Evolutionary conservation across 2,113 vertebrate species (phyloP), one percentile per base, ranked within the genome.

Genomic region (Ceyx melanurus): DNA sequence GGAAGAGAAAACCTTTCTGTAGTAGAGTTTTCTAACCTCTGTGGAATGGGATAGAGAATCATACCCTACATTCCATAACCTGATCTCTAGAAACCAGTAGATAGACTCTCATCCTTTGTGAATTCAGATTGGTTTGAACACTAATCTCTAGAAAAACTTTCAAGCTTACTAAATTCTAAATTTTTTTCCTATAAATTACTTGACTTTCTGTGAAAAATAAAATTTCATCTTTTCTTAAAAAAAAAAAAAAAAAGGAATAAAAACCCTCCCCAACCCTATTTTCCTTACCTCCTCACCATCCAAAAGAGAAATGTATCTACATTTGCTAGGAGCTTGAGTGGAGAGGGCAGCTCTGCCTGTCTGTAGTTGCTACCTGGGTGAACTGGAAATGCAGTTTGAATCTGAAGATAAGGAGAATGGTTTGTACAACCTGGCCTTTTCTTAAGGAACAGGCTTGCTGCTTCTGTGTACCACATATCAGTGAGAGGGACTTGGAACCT

Each of bases 381-480:
- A 90, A 88, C 72, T 35, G 58, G 43, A 74, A 82, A 85, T 40
- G 64, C 65, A 73, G 40, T 71, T 79, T 77, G 62, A 87, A 62
- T 92, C n/a, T 40, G 33, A 54, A 89, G 91, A 50, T 46, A 37
- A 37, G 40, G 15, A 81, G 66, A 89, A 82, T 11, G 19, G 50
- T 88, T 94, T 91, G 72, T 91, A 42, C 86, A 95, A 95, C 61
- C 43, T 37, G 48, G 21, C 23, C 72, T 86, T 89, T 88, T 77
- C 58, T 95, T 94, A 82, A 28, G n/a, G 76, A 89, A 93, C 68
- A 87, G 57, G 50, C 75, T 82, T 91, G 56, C 87, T 82, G 67
- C 64, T 64, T 91, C 9, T 80, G 68, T 53, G 26, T 67, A 64
- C 67, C 43, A 40, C 64, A 2, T 62, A 67, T 60, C 28, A 74